Conservation (phyloP, 2,888 invertebrate species). For the Trichacis sp. region DNA sequence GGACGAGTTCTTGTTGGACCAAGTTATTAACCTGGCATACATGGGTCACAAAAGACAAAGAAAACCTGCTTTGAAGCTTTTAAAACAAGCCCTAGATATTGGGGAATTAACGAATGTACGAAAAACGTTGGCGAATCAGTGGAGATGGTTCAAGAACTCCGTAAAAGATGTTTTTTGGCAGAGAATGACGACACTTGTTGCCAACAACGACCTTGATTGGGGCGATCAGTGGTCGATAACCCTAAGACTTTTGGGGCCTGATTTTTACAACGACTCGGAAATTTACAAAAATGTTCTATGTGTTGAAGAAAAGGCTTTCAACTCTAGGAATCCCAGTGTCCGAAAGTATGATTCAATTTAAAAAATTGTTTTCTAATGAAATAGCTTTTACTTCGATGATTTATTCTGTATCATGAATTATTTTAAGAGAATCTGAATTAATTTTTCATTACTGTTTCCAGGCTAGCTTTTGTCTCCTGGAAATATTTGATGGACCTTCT, state of each 20-base stretch:
- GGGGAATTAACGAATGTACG: neutral
- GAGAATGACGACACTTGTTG: neutral
- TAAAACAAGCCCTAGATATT: conserved; percentile 51
- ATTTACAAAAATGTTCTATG: neutral
- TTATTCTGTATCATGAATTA: too few species aligned
- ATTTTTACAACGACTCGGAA: neutral
- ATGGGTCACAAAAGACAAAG: conserved; percentile 63
- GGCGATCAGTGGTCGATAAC: neutral
- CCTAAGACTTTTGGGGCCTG: neutral
- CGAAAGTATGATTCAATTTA: too few species aligned
- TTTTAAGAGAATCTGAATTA: too few species aligned
- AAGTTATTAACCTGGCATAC: conserved; percentile 56
- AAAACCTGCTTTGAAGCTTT: conserved; percentile 50
- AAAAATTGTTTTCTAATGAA: too few species aligned
- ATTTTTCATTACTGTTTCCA: too few species aligned
- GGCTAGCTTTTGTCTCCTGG: conserved; percentile 68
- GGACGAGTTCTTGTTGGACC: conserved; percentile 57
- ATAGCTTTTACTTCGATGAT: too few species aligned
- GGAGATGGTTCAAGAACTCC: neutral
- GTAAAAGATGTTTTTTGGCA: neutral
- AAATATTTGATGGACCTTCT: conserved; percentile 76
- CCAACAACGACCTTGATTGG: neutral
- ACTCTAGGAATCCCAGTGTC: neutral
- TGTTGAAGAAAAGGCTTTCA: neutral
- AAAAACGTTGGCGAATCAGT: neutral